phyloP scores from a whole-genome alignment of 2,113 vertebrate species.

The Dicrurus megarhynchus region DNA sequence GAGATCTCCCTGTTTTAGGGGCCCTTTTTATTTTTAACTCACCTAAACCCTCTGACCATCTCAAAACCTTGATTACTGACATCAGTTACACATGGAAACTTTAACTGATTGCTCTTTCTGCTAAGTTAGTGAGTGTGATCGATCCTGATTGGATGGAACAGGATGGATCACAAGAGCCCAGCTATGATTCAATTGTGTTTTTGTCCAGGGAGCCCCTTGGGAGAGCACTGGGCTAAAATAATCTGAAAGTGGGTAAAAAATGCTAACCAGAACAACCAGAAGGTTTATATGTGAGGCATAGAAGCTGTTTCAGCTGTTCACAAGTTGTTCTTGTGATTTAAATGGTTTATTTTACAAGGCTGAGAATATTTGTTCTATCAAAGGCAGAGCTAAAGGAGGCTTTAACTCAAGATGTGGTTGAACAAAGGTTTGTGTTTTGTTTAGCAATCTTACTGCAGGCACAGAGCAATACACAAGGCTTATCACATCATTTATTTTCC shows the following conservation, averaged over 20 bases:
- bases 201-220: background rate
- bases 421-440: background rate
- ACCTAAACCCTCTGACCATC: background rate
- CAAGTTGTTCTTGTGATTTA: background rate
- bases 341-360: background rate
- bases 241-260: background rate
- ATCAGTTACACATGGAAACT: background rate
- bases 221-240: background rate
- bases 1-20: background rate
- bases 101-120: background rate
- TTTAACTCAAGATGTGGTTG: background rate
- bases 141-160: background rate
- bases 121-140: background rate
- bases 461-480: background rate
- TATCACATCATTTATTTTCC: background rate
- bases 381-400: background rate
- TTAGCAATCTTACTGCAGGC: background rate
- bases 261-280: background rate
- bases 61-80: background rate
- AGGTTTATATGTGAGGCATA: background rate
- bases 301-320: background rate
- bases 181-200: background rate
- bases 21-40: background rate
- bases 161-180: background rate
- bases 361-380: background rate